phyloP scores from a whole-genome alignment of 2,888 invertebrate genomes.

The Rhingia campestris region DNA sequence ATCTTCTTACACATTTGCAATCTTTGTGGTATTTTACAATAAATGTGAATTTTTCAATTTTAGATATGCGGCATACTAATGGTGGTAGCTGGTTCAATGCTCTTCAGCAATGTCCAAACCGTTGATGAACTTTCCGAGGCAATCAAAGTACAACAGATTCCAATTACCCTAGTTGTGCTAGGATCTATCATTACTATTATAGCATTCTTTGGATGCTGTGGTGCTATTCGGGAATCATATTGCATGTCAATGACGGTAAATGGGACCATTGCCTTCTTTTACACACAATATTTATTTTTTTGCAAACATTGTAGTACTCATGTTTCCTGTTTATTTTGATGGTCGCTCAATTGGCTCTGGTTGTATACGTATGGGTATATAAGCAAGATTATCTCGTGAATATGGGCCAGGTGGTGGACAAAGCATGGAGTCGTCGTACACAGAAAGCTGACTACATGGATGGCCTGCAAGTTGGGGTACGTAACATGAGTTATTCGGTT shows the following conservation, averaged over 20 bases:
- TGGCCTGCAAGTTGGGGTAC: constrained; percentile 80
- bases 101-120: constrained; percentile 85
- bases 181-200: constrained; percentile 90
- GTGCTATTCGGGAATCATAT: constrained; percentile 93
- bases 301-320: constrained; percentile 38
- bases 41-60: constrained; percentile 64
- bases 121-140: constrained; percentile 84
- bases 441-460: constrained; percentile 80
- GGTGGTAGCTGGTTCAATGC: constrained; percentile 87
- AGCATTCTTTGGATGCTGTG: constrained; percentile 95
- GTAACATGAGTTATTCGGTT: constrained; percentile 51
- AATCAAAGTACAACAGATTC: constrained; percentile 84
- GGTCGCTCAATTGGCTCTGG: constrained; percentile 89
- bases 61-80: constrained; percentile 89
- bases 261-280: neutral
- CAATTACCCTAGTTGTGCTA: constrained; percentile 87
- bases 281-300: neutral
- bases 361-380: constrained; percentile 87
- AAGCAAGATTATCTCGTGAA: constrained; percentile 84
- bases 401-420: constrained; percentile 84
- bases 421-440: constrained; percentile 81
- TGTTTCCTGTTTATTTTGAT: constrained; percentile 86
- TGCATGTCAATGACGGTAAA: constrained; percentile 93
- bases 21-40: too few species aligned
- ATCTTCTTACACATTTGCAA: too few species aligned